phyloP scores from a whole-genome alignment of 2,888 invertebrate species.

The Thalpophila matura region DNA sequence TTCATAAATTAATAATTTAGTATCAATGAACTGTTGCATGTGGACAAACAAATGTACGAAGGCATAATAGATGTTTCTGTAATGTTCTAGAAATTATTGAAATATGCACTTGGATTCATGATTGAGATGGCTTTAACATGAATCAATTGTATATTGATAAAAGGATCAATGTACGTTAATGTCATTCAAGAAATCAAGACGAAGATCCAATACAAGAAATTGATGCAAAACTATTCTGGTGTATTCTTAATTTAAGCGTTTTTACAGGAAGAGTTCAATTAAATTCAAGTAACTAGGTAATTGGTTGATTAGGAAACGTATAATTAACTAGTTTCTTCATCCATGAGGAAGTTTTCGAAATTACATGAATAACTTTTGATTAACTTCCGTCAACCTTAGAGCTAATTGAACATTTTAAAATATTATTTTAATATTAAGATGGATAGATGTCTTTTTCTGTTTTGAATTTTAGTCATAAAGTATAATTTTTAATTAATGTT shows the following conservation, averaged over 20 bases:
- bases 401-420: too few species aligned
- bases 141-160: constrained; percentile 19
- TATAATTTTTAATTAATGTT: background rate
- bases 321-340: constrained; percentile 22
- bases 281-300: constrained; percentile 13
- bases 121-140: constrained; percentile 1
- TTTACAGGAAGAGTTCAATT: constrained; percentile 14
- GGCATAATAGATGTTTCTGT: constrained; percentile 1
- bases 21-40: constrained; percentile 56
- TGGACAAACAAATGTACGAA: constrained; percentile 39
- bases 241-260: background rate
- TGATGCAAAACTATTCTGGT: too few species aligned
- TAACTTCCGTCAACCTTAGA: background rate
- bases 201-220: too few species aligned
- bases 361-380: background rate
- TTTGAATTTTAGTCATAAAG: background rate
- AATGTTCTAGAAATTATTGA: constrained; percentile 35
- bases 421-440: too few species aligned
- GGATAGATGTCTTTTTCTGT: background rate
- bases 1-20: constrained; percentile 39
- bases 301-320: constrained; percentile 17
- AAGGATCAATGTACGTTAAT: constrained; percentile 8
- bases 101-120: constrained; percentile 4
- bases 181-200: too few species aligned
- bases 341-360: constrained; percentile 8